Evolutionary conservation across 2,797 vertebrate species (phyloP).

Genomic region (Mareca strepera): DNA sequence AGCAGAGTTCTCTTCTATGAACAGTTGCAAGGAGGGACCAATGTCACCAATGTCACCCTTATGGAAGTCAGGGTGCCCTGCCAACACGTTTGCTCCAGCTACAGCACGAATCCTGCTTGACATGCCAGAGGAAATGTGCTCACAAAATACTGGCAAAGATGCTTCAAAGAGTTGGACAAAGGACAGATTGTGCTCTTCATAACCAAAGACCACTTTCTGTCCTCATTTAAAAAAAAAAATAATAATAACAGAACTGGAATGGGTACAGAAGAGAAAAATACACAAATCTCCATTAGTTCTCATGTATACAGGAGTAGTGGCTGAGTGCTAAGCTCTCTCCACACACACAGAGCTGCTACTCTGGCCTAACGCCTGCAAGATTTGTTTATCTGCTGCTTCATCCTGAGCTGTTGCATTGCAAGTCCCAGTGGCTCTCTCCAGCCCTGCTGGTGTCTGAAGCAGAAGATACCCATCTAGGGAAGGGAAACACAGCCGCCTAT

Average conservation of each 20-base stretch:
- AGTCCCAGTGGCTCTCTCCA: background rate
- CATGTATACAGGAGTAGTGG: background rate
- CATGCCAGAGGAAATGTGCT: background rate
- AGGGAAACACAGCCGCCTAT: background rate
- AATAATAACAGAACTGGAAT: background rate
- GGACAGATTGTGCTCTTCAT: background rate
- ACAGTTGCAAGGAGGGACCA: background rate
- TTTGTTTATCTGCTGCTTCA: background rate
- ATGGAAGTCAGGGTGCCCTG: accelerated
- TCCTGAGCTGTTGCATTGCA: background rate
- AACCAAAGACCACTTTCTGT: background rate
- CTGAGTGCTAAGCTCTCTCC: background rate
- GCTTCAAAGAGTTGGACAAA: background rate
- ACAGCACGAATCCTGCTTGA: background rate
- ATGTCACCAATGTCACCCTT: background rate
- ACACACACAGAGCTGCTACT: background rate
- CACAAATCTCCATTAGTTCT: background rate
- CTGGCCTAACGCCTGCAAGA: background rate
- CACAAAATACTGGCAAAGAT: background rate
- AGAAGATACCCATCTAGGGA: background rate
- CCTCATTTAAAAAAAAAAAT: background rate
- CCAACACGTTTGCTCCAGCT: background rate
- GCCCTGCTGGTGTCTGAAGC: background rate
- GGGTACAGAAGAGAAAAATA: background rate
- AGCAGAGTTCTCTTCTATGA: background rate